Percentiles rank a stretch among this genome's conserved stretches.
Conservation (phyloP, 1,140 invertebrate genomes). For the Drusus annulatus region DNA sequence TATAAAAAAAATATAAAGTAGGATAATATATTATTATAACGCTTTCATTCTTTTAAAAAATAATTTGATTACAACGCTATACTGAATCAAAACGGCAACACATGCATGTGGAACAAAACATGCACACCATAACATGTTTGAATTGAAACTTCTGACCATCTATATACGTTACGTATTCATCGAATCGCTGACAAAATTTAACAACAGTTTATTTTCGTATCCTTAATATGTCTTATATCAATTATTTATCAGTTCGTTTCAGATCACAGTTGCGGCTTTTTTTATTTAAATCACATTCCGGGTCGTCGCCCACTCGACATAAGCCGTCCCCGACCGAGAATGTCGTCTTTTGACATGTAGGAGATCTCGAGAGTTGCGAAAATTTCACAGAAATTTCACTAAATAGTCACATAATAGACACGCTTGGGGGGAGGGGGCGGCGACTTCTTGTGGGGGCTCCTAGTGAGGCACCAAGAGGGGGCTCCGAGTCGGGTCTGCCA, state of each 20-base stretch:
- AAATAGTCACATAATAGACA: slow-evolving; percentile 3
- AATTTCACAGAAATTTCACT: slow-evolving; percentile 55
- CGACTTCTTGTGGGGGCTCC: slow-evolving; percentile 4
- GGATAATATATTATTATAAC: slow-evolving; percentile 28
- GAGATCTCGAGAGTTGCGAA: slow-evolving; percentile 37
- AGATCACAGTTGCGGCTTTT: slow-evolving; percentile 73
- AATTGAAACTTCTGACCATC: slow-evolving; percentile 32
- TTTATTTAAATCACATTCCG: slow-evolving; percentile 69
- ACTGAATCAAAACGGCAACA: slow-evolving; percentile 32
- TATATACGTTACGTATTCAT: slow-evolving; percentile 45
- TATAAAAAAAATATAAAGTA: slow-evolving; percentile 41
- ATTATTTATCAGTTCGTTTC: slow-evolving; percentile 74
- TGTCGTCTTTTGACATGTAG: slow-evolving; percentile 12
- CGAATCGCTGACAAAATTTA: slow-evolving; percentile 50
- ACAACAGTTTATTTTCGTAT: slow-evolving; percentile 57
- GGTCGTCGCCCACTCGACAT: slow-evolving; percentile 39
- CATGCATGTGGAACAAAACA: slow-evolving; percentile 17
- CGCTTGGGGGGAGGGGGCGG: neutral
- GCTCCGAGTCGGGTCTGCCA: slow-evolving; percentile 16
- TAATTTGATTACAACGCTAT: slow-evolving; percentile 25
- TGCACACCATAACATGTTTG: slow-evolving; percentile 23
- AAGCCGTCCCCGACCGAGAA: slow-evolving; percentile 31
- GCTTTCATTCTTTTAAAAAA: slow-evolving; percentile 30
- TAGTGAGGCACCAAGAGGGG: slow-evolving; percentile 24
- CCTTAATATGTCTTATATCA: slow-evolving; percentile 65